A percentile compares a stretch with the other conserved stretches of the same genome.
These are phyloP conservation scores for Flabesymbios commensalis DNA, from an alignment of 2,888 invertebrate genomes.

Conservation along the genomic window DNA sequence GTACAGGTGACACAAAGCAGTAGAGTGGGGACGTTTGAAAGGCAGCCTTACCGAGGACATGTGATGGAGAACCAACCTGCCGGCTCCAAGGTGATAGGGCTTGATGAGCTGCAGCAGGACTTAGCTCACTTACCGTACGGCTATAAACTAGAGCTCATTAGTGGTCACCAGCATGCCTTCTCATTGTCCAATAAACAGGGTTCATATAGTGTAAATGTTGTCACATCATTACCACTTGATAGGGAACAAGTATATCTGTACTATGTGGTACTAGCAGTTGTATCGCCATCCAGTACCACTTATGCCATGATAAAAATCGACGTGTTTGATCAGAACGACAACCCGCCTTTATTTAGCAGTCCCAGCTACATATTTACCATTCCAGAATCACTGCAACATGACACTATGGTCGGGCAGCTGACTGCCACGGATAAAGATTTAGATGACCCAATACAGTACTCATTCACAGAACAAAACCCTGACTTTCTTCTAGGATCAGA, in stretches of 20 bases:
- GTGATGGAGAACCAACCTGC: not conserved
- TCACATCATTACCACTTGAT: not conserved
- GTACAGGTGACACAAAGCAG: too few species aligned
- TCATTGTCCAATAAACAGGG: not conserved
- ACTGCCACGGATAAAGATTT: too few species aligned
- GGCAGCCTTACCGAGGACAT: not conserved
- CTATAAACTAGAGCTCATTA: not conserved
- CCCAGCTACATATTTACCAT: too few species aligned
- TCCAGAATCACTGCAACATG: too few species aligned
- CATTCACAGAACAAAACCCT: too few species aligned
- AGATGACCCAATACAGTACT: too few species aligned
- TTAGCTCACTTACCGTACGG: not conserved
- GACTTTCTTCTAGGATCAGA: too few species aligned
- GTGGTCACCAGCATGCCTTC: not conserved
- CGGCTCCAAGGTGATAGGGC: not conserved
- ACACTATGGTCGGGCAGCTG: too few species aligned
- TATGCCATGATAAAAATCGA: not conserved
- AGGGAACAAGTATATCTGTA: not conserved
- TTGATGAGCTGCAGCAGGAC: not conserved
- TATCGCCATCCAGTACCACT: not conserved
- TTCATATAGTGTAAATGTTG: not conserved
- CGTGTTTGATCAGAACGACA: not conserved
- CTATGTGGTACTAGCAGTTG: not conserved
- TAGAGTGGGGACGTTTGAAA: too few species aligned
- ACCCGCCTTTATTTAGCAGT: too few species aligned